Evolutionary conservation across 2,113 vertebrate species (phyloP).

Genomic region (Cacatua alba): DNA sequence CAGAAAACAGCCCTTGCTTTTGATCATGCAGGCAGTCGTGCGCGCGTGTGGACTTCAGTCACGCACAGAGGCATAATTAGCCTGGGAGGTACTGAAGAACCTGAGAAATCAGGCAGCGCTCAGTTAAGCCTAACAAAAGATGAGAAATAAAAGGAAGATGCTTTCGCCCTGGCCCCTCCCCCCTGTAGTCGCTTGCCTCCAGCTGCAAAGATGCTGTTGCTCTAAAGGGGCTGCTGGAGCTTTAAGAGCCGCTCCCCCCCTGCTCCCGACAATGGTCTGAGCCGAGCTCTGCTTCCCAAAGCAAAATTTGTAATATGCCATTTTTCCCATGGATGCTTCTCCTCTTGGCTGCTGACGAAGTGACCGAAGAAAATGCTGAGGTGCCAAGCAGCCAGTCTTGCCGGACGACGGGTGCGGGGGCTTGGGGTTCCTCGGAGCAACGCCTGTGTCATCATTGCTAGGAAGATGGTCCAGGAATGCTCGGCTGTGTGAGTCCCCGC

Average conservation of each 20-base stretch:
- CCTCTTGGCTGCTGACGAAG: constrained; percentile 73
- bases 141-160: constrained; percentile 30
- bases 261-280: constrained; percentile 88
- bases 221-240: constrained; percentile 78
- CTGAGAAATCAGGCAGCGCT: not conserved
- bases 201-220: constrained; percentile 57
- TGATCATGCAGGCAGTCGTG: not conserved
- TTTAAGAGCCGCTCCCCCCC: constrained; percentile 90
- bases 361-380: constrained; percentile 77
- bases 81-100: not conserved
- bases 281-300: constrained; percentile 89
- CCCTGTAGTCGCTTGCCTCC: not conserved
- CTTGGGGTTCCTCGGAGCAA: constrained; percentile 52
- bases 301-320: constrained; percentile 94
- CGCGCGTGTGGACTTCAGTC: not conserved
- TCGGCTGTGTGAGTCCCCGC: constrained; percentile 74
- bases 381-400: constrained; percentile 51
- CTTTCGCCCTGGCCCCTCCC: not conserved
- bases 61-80: not conserved
- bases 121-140: constrained; percentile 15
- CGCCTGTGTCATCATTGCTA: constrained; percentile 68
- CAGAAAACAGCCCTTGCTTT: not conserved
- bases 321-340: constrained; percentile 86
- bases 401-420: constrained; percentile 57
- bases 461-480: constrained; percentile 72